Evolutionary conservation across 2,113 vertebrate species (phyloP), one percentile per base, ranked within the genome.

Genomic region (Verasper variegatus): DNA sequence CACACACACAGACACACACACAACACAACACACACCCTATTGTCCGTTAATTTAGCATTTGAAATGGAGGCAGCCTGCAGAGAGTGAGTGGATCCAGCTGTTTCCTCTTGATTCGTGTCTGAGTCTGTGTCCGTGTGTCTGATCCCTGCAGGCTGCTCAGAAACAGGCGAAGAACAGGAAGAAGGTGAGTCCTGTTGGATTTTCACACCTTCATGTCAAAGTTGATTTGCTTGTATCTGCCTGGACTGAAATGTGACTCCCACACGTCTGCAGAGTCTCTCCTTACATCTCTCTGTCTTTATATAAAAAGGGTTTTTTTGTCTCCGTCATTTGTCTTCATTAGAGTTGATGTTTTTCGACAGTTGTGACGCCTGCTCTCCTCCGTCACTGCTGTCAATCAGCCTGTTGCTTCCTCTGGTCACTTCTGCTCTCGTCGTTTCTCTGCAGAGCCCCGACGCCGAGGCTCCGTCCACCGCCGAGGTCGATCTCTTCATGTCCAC

Each of bases 401-500:
- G 17, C 58, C 23, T 78, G 70, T 68, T 77, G 71, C 57, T 40
- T 9, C 45, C 17, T 59, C 23, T 31, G 7, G 27, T 71, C 23
- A 40, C 52, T n/a, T 42, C 15, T 65, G 3, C 23, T 24, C 47
- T 51, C 17, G n/a, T 24, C 58, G 10, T 74, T 31, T n/a, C 37
- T 49, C 27, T 61, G 27, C 89, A 98, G 97, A 96, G 94, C 71
- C 94, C 95, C 12, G 97, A 97, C 91, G 92, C 94, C 0, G 96
- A 98, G 83, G 92, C 93, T 79, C 92, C 95, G 0, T 95, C 96
- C 23, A 94, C 96, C 71, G 96, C 96, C 0, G 98, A 99, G 87
- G 98, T 99, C 49, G 98, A 99, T 79, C 96, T 99, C 80, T 99
- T 99, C 89, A 98, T 99, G 90, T 99, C 98, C 52, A 99, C 97